Percentiles rank a stretch among this genome's conserved stretches.
These are phyloP conservation scores for cat (Felis catus) DNA, from an alignment of 2,113 vertebrate species.

Conservation along the genomic window F.catus_Fca126_mat1.0 CM031412.1:192460001-192460500, in stretches of 20 bases:
- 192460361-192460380: neutral
- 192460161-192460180: neutral
- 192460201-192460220: neutral
- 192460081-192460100: neutral
- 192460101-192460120: neutral
- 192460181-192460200: neutral
- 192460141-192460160: neutral
- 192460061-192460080: conserved; percentile 19
- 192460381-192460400: neutral
- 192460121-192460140: neutral
- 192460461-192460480: neutral
- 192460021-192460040: neutral
- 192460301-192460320: neutral
- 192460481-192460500: neutral
- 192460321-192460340: neutral
- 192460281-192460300: neutral
- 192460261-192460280: neutral
- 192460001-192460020: neutral
- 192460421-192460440: neutral
- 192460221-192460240: neutral
- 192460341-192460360: neutral
- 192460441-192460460: neutral
- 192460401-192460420: neutral
- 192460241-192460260: neutral
- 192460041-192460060: neutral